Base-by-base conservation (phyloP, 2,113 vertebrate species). In the Probosciger aterrimus region DNA sequence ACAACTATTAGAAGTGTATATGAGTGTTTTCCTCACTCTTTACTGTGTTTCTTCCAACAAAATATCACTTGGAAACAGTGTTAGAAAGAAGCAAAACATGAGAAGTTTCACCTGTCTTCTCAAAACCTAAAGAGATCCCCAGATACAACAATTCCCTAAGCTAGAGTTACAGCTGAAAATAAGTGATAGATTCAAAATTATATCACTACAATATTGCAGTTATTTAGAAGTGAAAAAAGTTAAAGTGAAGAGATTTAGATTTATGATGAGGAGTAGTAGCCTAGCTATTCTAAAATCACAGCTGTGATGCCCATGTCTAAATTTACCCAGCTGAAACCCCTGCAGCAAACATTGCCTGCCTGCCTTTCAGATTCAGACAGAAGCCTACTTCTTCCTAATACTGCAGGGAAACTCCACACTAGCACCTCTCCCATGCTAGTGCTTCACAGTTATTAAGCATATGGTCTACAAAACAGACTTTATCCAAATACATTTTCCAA, bases 211-310 rank as follows among this genome's bases (percentile, higher is more conserved):
- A 57, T 68, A 67, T 7, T 63, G 41, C 65, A 11, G 44, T 77
- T 80, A 64, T 87, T 78, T 55, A 92, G 27, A 88, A 88, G 28
- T 18, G 19, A 12, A 67, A 76, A 46, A 30, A 81, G 30, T n/a
- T 53, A 8, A 76, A 90, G 39, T 27, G 14, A 18, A 60, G 59
- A 92, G 18, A 86, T 82, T 69, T 14, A 43, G 35, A 71, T 92
- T 65, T 69, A 86, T 19, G 63, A 63, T n/a, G 82, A 77, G 68
- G 67, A 74, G 18, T 33, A 70, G 53, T 25, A 83, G 64, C 31
- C 37, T 41, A 88, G 80, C 52, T 96, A 86, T 73, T 90, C 63
- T 86, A 69, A 52, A 96, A 68, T 23, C 47, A 81, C 85, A 94
- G 79, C 82, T 94, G 79, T 86, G 71, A 81, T 68, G 35, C 87